Percentiles rank a stretch among this genome's conserved stretches.
Evolutionary conservation across 2,113 vertebrate species (phyloP).

Genomic region (Benitochromis conjunctus): DNA sequence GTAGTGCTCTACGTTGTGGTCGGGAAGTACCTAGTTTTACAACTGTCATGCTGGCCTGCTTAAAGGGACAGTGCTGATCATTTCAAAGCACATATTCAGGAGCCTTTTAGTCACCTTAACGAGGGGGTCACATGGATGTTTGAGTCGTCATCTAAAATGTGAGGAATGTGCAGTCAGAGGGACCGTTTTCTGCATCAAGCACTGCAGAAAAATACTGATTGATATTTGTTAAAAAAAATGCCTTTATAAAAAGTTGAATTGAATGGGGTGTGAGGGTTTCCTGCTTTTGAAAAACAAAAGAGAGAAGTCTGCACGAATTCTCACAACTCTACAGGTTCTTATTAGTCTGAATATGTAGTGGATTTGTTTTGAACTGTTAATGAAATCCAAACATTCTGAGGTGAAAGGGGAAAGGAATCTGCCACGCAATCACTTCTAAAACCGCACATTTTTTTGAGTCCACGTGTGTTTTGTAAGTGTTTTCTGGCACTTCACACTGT

Average conservation of each 20-base stretch:
- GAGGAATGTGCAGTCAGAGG: neutral
- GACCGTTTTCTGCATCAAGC: neutral
- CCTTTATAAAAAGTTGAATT: neutral
- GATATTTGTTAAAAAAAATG: neutral
- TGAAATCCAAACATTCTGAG: neutral
- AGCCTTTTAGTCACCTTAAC: neutral
- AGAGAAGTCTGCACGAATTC: neutral
- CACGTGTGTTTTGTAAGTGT: neutral
- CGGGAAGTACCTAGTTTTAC: constrained; percentile 65
- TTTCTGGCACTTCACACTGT: neutral
- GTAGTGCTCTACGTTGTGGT: constrained; percentile 36
- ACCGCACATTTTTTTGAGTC: neutral
- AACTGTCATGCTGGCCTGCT: constrained; percentile 43
- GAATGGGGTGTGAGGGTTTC: neutral
- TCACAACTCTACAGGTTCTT: neutral
- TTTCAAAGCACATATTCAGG: neutral
- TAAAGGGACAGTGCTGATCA: constrained; percentile 41
- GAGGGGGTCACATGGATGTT: neutral
- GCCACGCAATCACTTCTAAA: neutral
- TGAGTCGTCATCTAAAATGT: neutral
- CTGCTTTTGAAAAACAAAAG: neutral
- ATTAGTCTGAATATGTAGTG: neutral
- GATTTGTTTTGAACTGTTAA: neutral
- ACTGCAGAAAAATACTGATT: neutral
- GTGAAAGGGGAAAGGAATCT: neutral